Conservation (phyloP, 2,113 vertebrate genomes). For the Pelmatolapia mariae region DNA sequence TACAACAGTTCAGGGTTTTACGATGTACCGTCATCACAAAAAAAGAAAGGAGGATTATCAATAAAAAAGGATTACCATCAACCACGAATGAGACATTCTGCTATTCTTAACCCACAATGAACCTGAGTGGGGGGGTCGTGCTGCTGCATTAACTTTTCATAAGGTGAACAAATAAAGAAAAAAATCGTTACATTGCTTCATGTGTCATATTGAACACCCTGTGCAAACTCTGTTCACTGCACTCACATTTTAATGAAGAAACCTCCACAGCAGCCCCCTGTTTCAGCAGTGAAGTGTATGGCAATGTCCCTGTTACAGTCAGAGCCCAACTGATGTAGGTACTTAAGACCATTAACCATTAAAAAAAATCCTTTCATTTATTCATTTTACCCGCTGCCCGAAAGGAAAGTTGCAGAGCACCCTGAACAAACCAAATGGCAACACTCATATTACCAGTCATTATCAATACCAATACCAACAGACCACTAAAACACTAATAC, state of each 20-base stretch:
- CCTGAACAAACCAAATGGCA: background rate
- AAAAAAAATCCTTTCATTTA: fast-evolving
- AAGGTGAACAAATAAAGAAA: background rate
- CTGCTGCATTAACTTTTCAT: slow-evolving; percentile 23
- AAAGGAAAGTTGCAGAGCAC: background rate
- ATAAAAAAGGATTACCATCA: background rate
- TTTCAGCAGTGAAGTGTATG: background rate
- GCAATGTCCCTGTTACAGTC: background rate
- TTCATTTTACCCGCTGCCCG: fast-evolving
- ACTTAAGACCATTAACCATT: background rate
- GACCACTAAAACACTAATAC: background rate
- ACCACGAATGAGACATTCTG: background rate
- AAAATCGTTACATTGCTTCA: background rate
- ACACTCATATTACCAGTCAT: background rate
- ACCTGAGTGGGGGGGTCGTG: background rate
- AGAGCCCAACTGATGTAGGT: background rate
- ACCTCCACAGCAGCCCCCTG: background rate
- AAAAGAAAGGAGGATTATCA: background rate
- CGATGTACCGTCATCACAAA: background rate
- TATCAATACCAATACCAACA: background rate
- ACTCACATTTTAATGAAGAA: slow-evolving; percentile 4
- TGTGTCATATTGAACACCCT: background rate
- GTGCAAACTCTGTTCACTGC: background rate
- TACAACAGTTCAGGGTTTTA: background rate
- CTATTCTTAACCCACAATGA: background rate